A percentile compares a stretch with the other conserved stretches of the same genome.
Evolutionary conservation across 1,140 invertebrate genomes (phyloP).

Genomic region (Tenebrio molitor): DNA sequence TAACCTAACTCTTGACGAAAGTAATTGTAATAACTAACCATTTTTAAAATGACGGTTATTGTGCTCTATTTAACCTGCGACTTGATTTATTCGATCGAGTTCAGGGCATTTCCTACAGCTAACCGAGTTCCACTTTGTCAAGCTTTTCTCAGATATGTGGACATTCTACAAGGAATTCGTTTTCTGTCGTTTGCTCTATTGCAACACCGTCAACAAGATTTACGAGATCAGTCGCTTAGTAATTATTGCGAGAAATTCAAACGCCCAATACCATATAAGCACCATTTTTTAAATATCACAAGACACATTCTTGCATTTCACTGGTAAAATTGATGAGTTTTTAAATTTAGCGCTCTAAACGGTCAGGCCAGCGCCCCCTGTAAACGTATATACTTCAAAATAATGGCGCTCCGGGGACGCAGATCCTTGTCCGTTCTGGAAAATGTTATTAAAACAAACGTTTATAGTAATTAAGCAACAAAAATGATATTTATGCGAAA

Average conservation of each 20-base stretch:
- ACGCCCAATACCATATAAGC: constrained; percentile 26
- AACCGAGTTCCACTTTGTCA: constrained; percentile 10
- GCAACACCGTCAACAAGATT: constrained; percentile 32
- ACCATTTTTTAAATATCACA: background rate
- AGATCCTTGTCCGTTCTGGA: background rate
- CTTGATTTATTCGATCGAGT: constrained; percentile 14
- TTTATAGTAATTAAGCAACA: constrained; percentile 5
- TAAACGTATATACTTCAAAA: background rate
- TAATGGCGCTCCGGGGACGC: background rate
- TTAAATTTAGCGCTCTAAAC: background rate
- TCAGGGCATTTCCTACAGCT: constrained; percentile 9
- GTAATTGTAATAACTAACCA: background rate
- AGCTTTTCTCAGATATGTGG: constrained; percentile 1
- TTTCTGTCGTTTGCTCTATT: constrained; percentile 32
- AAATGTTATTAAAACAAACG: constrained; percentile 13
- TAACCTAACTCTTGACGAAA: background rate
- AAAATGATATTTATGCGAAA: constrained; percentile 14
- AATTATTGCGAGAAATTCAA: constrained; percentile 29
- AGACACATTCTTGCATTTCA: background rate
- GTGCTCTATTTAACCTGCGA: constrained; percentile 12
- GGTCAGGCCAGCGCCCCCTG: constrained; percentile 14
- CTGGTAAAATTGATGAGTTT: background rate
- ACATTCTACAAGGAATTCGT: constrained; percentile 13
- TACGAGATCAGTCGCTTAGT: constrained; percentile 26
- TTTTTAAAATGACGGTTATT: background rate